Percentiles rank a stretch among this genome's conserved stretches.
Conservation (phyloP, 2,797 vertebrate genomes). For the Coregonus ussuriensis region DNA sequence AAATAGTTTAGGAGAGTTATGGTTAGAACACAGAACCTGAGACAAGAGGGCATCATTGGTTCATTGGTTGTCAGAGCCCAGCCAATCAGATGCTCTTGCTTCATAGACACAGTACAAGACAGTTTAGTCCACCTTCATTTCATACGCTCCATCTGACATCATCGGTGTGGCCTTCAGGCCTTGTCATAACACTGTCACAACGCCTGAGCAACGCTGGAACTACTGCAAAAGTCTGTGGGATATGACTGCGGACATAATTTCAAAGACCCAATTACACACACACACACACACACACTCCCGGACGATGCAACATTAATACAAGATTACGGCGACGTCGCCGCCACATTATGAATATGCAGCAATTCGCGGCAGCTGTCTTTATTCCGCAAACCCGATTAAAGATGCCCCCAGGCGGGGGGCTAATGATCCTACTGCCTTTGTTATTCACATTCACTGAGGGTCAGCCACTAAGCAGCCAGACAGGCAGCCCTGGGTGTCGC, state of each 20-base stretch:
- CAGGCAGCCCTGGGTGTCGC: conserved; percentile 66
- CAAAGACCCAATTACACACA: conserved; percentile 43
- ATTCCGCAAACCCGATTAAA: conserved; percentile 79
- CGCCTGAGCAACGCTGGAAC: conserved; percentile 33
- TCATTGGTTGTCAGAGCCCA: neutral
- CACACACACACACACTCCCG: conserved; percentile 32
- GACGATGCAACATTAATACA: conserved; percentile 58
- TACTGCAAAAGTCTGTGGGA: conserved; percentile 35
- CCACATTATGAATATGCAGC: conserved; percentile 68
- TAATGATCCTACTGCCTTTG: conserved; percentile 79
- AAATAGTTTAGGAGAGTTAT: neutral
- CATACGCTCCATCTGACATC: conserved; percentile 54
- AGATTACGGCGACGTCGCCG: conserved; percentile 60
- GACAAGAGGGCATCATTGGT: neutral
- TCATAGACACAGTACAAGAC: neutral
- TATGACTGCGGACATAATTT: conserved; percentile 55
- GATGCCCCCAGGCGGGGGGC: conserved; percentile 65
- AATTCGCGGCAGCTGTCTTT: conserved; percentile 75
- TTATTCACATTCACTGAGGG: conserved; percentile 70
- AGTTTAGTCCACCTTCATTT: neutral
- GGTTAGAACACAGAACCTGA: neutral
- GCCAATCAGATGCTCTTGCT: neutral
- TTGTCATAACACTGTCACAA: conserved; percentile 64
- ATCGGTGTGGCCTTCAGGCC: conserved; percentile 42
- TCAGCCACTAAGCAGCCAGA: conserved; percentile 65